Conservation (phyloP, 2,888 invertebrate species). For the Harmothoe impar region DNA sequence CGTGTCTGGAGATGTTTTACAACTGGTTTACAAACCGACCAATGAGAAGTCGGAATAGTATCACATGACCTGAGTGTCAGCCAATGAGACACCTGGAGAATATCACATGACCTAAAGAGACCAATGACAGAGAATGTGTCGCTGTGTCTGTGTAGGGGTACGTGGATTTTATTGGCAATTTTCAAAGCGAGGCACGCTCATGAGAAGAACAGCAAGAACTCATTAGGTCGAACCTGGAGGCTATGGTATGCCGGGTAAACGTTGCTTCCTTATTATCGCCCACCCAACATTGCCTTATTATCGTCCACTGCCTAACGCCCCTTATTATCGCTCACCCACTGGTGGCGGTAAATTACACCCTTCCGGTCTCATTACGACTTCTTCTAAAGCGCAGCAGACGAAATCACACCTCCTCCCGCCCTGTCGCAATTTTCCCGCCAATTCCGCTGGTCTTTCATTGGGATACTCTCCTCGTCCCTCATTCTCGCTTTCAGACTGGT, state of each 20-base stretch:
- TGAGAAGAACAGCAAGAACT: neutral
- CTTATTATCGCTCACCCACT: neutral
- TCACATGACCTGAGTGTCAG: conserved; percentile 2
- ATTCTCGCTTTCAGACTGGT: neutral
- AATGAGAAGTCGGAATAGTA: neutral
- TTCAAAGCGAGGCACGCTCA: neutral
- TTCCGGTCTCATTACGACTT: conserved; percentile 17
- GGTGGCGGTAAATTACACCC: conserved; percentile 27
- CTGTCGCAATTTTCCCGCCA: neutral
- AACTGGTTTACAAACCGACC: neutral
- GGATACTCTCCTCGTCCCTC: neutral
- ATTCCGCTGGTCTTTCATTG: conserved; percentile 5
- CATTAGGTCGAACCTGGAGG: neutral
- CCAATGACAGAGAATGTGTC: neutral
- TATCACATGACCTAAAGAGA: conserved; percentile 2
- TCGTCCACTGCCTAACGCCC: neutral
- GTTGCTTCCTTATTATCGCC: conserved; percentile 7
- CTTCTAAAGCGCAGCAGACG: neutral
- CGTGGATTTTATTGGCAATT: neutral
- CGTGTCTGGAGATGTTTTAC: neutral
- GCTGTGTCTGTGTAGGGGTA: neutral
- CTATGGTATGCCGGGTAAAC: conserved; percentile 5
- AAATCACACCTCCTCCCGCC: neutral
- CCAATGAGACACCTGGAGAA: conserved; percentile 14
- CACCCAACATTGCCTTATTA: neutral